Evolutionary conservation across 2,888 invertebrate species (phyloP).

Genomic region (Tryphoninae sp.): DNA sequence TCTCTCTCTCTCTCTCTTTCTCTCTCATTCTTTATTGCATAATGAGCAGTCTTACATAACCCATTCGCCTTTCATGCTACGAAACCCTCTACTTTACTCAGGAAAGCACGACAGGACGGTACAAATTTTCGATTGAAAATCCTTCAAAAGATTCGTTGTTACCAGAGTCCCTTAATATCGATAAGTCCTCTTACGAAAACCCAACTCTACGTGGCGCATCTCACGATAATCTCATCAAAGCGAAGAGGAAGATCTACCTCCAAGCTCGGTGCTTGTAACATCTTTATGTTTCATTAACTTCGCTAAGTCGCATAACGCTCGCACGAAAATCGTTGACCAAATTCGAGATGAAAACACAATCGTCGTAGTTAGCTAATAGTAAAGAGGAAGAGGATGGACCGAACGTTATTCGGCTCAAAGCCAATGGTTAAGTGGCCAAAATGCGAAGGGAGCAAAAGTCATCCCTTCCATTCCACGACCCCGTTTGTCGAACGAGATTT

Average conservation of each 20-base stretch:
- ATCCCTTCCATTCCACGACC: neutral
- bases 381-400: too few species aligned
- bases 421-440: neutral
- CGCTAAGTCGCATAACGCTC: too few species aligned
- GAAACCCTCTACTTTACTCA: too few species aligned
- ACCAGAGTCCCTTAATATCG: slow-evolving; percentile 1
- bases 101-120: neutral
- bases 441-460: neutral
- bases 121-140: neutral
- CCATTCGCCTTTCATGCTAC: too few species aligned
- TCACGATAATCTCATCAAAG: neutral
- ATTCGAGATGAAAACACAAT: too few species aligned
- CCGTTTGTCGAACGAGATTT: neutral
- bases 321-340: too few species aligned
- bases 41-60: neutral
- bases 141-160: neutral
- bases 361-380: too few species aligned
- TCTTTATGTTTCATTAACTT: too few species aligned
- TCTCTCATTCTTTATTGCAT: neutral
- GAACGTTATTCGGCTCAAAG: too few species aligned
- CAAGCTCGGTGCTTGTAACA: too few species aligned
- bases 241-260: neutral
- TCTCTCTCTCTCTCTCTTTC: too few species aligned
- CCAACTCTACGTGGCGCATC: neutral
- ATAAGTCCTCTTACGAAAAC: neutral